phyloP scores from a whole-genome alignment of 2,797 vertebrate species.

The Sciurus vulgaris region DNA sequence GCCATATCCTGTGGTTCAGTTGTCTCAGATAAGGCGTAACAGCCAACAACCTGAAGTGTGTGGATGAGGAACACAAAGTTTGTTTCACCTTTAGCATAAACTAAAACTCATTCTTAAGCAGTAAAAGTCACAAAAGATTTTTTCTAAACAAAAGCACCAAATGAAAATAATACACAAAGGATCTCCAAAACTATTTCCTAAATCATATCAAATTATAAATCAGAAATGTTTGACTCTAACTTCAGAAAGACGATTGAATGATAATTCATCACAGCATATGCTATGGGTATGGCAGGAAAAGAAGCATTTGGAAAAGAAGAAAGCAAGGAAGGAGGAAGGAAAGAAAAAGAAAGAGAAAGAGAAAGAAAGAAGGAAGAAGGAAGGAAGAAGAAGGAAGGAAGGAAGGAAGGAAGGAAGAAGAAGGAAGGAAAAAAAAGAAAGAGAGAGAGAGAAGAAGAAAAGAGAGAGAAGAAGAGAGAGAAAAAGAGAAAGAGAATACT shows the following conservation, averaged over 20 bases:
- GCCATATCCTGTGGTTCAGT: neutral
- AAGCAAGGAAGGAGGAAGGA: neutral
- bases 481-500: too few species aligned
- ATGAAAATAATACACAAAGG: neutral
- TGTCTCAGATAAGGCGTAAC: neutral
- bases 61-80: neutral
- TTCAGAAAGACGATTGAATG: neutral
- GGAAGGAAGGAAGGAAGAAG: too few species aligned
- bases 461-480: too few species aligned
- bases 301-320: neutral
- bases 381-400: too few species aligned
- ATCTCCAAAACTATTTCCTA: neutral
- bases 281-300: neutral
- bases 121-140: neutral
- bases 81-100: neutral
- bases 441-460: too few species aligned
- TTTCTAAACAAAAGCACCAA: neutral
- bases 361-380: too few species aligned
- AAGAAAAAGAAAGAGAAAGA: too few species aligned
- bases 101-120: neutral
- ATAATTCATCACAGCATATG: neutral
- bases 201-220: neutral
- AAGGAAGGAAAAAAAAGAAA: accelerated
- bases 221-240: neutral
- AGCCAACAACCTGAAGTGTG: neutral